Base-by-base conservation (phyloP, 2,113 vertebrate species). In the Mola mola region DNA sequence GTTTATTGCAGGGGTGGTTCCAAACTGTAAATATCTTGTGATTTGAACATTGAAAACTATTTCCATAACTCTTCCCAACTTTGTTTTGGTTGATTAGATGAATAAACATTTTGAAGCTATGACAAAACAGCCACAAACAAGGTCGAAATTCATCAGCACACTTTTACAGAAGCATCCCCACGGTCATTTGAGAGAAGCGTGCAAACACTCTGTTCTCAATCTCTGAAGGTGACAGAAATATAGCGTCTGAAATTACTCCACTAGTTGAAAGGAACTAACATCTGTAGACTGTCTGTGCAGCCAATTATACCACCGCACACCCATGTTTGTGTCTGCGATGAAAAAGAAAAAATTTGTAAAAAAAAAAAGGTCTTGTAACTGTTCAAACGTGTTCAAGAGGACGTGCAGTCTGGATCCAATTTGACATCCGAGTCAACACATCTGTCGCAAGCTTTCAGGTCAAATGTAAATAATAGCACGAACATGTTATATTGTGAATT, bases 321-420 rank as follows among this genome's bases (percentile, higher is more conserved):
- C 69, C 72, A 13, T 68, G 78, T 74, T 77, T 74, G 71, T 72
- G 79, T 79, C 79, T 75, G 64, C 69, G 79, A 85, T 66, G 25
- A 73, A 78, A 78, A 71, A 33, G 1, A 28, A 28, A 29, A 44
- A 51, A 17, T 11, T 11, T 4, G 2, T 0, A 41, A 22, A 52
- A 46, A 65, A 34, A 49, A 49, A 58, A 65, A 69, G 57, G 42
- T 80, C 74, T 70, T 52, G 76, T 75, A 84, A 84, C 69, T 71
- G 61, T 85, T 88, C 75, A 86, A 89, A 87, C 51, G 55, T 57
- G 77, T 80, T 61, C 21, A 26, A 75, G 76, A 81, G 66, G 78
- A 85, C 72, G 33, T 7, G 8, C 64, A 83, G 80, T 88, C 88
- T 90, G 88, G 84, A 66, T 86, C 71, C 79, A 87, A 87, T 88